Evolutionary conservation across 2,888 invertebrate genomes (phyloP), one percentile per base, ranked within the genome.

Genomic region (Drosophila differens): DNA sequence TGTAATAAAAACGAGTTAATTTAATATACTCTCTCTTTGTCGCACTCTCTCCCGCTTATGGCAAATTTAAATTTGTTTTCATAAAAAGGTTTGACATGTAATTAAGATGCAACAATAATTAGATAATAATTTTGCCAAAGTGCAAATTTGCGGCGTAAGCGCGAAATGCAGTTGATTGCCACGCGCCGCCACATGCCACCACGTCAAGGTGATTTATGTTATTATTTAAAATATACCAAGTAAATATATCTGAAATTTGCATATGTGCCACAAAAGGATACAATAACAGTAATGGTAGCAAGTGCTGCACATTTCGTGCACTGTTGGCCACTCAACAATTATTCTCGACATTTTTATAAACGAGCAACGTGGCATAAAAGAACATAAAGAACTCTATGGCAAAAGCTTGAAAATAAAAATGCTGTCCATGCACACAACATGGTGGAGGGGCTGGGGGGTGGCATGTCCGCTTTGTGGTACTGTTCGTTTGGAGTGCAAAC

Each of bases 31-130:
- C 49, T 49, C 28, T 9, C 3, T 25, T 12, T 44, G 22, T 2
- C 22, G 22, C 12, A 1, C 25, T 16, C 25, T 25, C 16, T 16
- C 7, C 14, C 25, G 7, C 2, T 49, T 47, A 6, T 16, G 16
- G 25, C 22, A 33, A 66, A 66, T 37, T 32, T 55, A 33, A 69
- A 67, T 78, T 79, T 70, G 30, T 53, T 58, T 59, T 14, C 68
- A 53, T 37, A 60, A 44, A 35, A 67, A 53, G 39, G 16, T 74
- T 70, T 65, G 64, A 70, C 73, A 74, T 54, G 71, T 71, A 79
- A 83, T 85, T 83, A 77, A 62, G 44, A 62, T 70, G 55, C 63
- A 52, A 14, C 74, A 70, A 70, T 74, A 87, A 85, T 85, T 82
- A 81, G 78, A 88, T 90, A 59, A 75, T 80, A 76, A 81, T 81